Base-by-base conservation (phyloP, 35 echinoderm and acorn worm genomes). In the Strongylocentrotus purpuratus region DNA sequence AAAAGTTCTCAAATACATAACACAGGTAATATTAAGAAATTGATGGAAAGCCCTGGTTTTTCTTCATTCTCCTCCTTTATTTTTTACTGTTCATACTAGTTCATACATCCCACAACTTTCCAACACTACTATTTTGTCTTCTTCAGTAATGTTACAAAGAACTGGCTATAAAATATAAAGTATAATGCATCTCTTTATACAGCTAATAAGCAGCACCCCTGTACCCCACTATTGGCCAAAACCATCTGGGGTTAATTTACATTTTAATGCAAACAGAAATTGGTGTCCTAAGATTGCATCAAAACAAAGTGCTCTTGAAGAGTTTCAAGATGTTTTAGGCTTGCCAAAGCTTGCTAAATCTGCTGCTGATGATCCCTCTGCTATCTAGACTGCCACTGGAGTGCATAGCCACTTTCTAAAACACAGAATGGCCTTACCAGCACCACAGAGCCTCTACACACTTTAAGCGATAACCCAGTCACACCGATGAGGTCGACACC, bases 21-120 rank as follows among this genome's bases (percentile, higher is more conserved):
- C 50, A 55, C 50, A 55, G 50, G 50, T 55, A 78, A 78, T 78
- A n/a, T n/a, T n/a, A 78, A 78, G 65, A 78, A 78, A n/a, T 78
- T 78, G 65, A 78, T 78, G 65, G 65, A 78, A 78, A 78, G 65
- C 65, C 65, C 65, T 28, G 65, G 65, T 78, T 78, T n/a, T 78
- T 78, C 61, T 25, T 71, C 65, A 28, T 78, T n/a, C 65, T 78
- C 4, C 28, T 20, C 61, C 25, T 70, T 70, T n/a, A 22, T 6
- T 78, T n/a, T n/a, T n/a, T n/a, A n/a, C n/a, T n/a, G n/a, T n/a
- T n/a, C n/a, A n/a, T n/a, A n/a, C n/a, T n/a, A n/a, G 20, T n/a
- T 78, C 65, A 71, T 25, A 71, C 17, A 5, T 25, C 18, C 25
- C 61, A 78, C 18, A 22, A 28, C 22, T 78, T 78, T 78, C 65